Base-by-base conservation (phyloP, 2,113 vertebrate species). In the Noctilio leporinus region DNA sequence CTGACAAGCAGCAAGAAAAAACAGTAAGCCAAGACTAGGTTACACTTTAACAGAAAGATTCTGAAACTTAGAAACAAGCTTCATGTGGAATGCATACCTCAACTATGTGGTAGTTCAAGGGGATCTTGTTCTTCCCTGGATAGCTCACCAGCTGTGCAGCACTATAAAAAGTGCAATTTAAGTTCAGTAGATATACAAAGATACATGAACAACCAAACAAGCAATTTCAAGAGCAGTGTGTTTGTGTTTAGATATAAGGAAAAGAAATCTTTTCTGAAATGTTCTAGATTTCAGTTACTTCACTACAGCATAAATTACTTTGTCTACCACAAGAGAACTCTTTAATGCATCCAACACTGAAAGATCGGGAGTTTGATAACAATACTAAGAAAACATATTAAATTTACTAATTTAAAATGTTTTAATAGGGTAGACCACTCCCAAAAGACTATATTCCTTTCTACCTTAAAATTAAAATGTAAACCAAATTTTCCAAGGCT, bases 61-160 rank as follows among this genome's bases (percentile, higher is more conserved):
- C 33, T 73, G 70, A 89, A 82, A 85, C 17, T 77, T 5, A 64
- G 75, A 59, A 87, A 95, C 7, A 95, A 3, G 16, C 40, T 40
- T 43, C n/a, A 9, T 55, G 19, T 82, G 88, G 85, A 96, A 97
- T 45, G 59, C 98, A 17, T 98, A 99, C 99, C 99, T 99, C 99
- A 57, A 99, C 99, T 19, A 99, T 99, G 96, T 99, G 99, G 97
- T 99, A 99, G 98, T 99, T 99, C 97, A 99, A 98, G 1, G 99
- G 99, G 95, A 99, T 99, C 98, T 99, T 99, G 97, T 99, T 99
- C 96, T 99, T 99, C 65, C 99, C 99, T 10, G 99, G 99, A 93
- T 99, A 99, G 97, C 99, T 99, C 94, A 99, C 98, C 72, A 99
- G 97, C 97, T 99, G 99, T 19, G 99, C 99, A 86, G 99, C 99